phyloP scores from a whole-genome alignment of 1,140 invertebrate species.

The Pseudomyrmex sp. region DNA sequence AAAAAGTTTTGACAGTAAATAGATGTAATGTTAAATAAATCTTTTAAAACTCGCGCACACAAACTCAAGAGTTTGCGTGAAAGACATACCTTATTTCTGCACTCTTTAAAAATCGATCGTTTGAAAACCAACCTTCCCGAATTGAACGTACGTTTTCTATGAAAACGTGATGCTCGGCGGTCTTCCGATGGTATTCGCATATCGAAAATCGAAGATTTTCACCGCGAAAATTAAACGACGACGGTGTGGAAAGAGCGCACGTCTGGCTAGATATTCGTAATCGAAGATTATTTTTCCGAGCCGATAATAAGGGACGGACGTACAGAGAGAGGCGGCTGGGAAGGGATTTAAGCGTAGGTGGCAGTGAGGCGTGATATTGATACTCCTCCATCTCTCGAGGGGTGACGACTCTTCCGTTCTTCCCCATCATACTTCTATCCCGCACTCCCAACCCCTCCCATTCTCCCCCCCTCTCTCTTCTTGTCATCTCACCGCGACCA shows the following conservation, averaged over 20 bases:
- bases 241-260: constrained; percentile 1
- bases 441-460: constrained; percentile 3
- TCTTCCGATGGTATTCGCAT: constrained; percentile 46
- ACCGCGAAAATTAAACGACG: constrained; percentile 63
- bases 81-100: not conserved
- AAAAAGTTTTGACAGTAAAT: too few species aligned
- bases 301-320: constrained; percentile 76
- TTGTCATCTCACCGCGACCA: constrained; percentile 3
- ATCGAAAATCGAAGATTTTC: constrained; percentile 45
- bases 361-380: constrained; percentile 81
- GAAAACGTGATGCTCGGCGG: constrained; percentile 17
- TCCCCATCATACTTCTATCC: constrained; percentile 54
- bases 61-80: not conserved
- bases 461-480: constrained; percentile 2
- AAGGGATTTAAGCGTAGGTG: constrained; percentile 67
- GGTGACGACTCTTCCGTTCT: constrained; percentile 73
- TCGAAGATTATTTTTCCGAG: constrained; percentile 78
- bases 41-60: not conserved
- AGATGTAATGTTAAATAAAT: not conserved
- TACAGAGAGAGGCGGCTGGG: constrained; percentile 48
- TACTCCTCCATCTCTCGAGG: constrained; percentile 78
- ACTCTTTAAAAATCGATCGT: constrained; percentile 19
- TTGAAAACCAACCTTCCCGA: constrained; percentile 2
- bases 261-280: constrained; percentile 66
- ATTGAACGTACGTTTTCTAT: constrained; percentile 19